These are phyloP conservation scores for Amblyopsis hoosieri DNA, from an alignment of 2,797 vertebrate genomes.

Conservation along the genomic window DNA sequence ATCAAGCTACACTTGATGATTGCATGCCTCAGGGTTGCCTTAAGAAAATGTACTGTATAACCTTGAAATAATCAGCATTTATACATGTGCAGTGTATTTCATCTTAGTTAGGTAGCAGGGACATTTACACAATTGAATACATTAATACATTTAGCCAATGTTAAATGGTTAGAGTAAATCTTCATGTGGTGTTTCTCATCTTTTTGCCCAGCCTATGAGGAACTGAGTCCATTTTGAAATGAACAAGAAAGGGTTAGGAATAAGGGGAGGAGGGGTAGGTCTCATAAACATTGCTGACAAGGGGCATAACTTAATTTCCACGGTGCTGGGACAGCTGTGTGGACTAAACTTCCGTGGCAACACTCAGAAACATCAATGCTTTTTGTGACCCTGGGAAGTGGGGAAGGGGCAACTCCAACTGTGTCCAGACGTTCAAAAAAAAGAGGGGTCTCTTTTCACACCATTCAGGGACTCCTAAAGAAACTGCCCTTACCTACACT, in stretches of 20 bases:
- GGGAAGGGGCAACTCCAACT: slow-evolving; percentile 87
- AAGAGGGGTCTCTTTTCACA: slow-evolving; percentile 78
- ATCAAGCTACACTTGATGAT: too few relatives aligned
- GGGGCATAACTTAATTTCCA: slow-evolving; percentile 97
- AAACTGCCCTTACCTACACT: slow-evolving; percentile 85
- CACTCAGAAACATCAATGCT: slow-evolving; percentile 92
- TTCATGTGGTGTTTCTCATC: slow-evolving; percentile 4
- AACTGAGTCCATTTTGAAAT: slow-evolving; percentile 41
- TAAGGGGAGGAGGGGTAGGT: slow-evolving; percentile 58
- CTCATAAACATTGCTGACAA: slow-evolving; percentile 85
- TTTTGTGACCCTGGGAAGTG: slow-evolving; percentile 83
- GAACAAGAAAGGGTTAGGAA: slow-evolving; percentile 35
- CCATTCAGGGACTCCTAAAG: slow-evolving; percentile 89
- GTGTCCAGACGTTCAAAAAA: slow-evolving; percentile 87
- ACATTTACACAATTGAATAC: too few relatives aligned
- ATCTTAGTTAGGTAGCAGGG: too few relatives aligned
- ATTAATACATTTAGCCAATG: slow-evolving; percentile 13
- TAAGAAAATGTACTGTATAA: too few relatives aligned
- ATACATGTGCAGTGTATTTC: too few relatives aligned
- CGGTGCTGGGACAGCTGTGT: slow-evolving; percentile 93
- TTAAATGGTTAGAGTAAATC: slow-evolving; percentile 1
- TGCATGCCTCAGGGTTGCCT: too few relatives aligned
- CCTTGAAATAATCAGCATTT: too few relatives aligned
- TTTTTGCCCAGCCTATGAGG: slow-evolving; percentile 27
- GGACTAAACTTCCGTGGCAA: slow-evolving; percentile 94